Evolutionary conservation across 2,113 vertebrate genomes (phyloP).

Genomic region (Corythoichthys haematopterus): DNA sequence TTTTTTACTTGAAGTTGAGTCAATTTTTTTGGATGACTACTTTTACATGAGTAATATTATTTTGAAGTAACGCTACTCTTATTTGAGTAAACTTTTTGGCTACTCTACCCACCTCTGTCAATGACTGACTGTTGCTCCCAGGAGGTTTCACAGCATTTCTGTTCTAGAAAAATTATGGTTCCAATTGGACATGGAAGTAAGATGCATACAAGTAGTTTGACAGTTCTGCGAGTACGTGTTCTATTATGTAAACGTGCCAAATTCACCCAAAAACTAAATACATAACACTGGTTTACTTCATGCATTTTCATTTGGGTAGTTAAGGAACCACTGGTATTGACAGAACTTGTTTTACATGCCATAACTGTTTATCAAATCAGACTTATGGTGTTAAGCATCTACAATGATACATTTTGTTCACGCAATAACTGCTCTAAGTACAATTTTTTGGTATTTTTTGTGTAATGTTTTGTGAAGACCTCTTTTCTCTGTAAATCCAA

Average conservation of each 20-base stretch:
- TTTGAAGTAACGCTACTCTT: too few relatives aligned
- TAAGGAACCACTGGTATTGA: not conserved
- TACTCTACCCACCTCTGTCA: too few relatives aligned
- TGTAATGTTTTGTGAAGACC: conserved; percentile 10
- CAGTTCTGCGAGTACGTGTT: not conserved
- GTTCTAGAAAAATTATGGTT: too few relatives aligned
- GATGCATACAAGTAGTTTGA: too few relatives aligned
- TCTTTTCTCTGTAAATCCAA: conserved; percentile 28
- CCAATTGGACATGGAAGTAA: too few relatives aligned
- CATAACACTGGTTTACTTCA: not conserved
- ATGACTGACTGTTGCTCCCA: too few relatives aligned
- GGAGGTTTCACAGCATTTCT: too few relatives aligned
- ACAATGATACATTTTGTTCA: not conserved
- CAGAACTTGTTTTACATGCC: not conserved
- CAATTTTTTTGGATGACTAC: too few relatives aligned
- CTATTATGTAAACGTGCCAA: not conserved
- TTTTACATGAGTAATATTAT: too few relatives aligned
- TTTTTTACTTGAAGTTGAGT: too few relatives aligned
- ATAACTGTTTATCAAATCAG: not conserved
- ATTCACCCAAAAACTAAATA: not conserved
- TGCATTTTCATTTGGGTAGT: not conserved
- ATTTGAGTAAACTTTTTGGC: too few relatives aligned
- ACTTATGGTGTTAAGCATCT: not conserved
- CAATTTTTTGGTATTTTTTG: conserved; percentile 13
- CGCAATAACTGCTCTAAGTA: not conserved